Conservation (phyloP, 2,797 vertebrate species). For the Fistularia tabacaria region DNA sequence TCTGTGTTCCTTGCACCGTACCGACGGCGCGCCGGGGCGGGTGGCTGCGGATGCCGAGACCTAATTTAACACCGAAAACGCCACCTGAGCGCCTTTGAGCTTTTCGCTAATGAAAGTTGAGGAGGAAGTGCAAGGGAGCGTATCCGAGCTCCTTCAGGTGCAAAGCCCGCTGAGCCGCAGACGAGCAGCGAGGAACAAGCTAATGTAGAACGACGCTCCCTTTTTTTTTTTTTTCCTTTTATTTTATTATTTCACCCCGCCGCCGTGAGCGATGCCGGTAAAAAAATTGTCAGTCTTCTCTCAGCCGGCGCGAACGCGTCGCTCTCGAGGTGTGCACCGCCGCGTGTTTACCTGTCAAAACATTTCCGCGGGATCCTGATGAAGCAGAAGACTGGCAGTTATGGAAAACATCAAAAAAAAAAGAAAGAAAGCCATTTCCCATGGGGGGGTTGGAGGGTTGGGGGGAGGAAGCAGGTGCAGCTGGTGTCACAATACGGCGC, state of each 20-base stretch:
- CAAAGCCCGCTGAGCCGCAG: too few relatives aligned
- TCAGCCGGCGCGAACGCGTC: slow-evolving; percentile 36
- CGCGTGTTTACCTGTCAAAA: slow-evolving; percentile 69
- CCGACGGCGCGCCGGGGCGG: too few relatives aligned
- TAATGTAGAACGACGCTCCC: too few relatives aligned
- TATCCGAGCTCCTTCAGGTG: too few relatives aligned
- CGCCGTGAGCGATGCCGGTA: slow-evolving; percentile 7
- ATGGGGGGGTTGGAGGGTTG: slow-evolving; percentile 13
- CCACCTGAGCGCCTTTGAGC: too few relatives aligned
- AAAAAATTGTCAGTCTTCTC: slow-evolving; percentile 33
- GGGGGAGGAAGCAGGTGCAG: slow-evolving; percentile 58
- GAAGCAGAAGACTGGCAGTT: slow-evolving; percentile 72
- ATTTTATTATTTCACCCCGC: not conserved
- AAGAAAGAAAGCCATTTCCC: slow-evolving; percentile 46
- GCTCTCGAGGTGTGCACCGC: slow-evolving; percentile 52
- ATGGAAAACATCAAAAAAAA: slow-evolving; percentile 64
- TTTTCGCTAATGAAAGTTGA: too few relatives aligned
- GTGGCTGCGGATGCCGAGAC: too few relatives aligned
- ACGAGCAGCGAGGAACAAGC: too few relatives aligned
- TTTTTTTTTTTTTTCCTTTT: too few relatives aligned
- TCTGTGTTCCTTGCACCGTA: too few relatives aligned
- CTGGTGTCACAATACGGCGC: slow-evolving; percentile 68
- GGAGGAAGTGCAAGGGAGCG: too few relatives aligned
- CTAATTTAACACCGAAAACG: too few relatives aligned
- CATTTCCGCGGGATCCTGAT: slow-evolving; percentile 61